Evolutionary conservation across 2,888 invertebrate genomes (phyloP), one percentile per base, ranked within the genome.

Genomic region (Leucophenga maculata): DNA sequence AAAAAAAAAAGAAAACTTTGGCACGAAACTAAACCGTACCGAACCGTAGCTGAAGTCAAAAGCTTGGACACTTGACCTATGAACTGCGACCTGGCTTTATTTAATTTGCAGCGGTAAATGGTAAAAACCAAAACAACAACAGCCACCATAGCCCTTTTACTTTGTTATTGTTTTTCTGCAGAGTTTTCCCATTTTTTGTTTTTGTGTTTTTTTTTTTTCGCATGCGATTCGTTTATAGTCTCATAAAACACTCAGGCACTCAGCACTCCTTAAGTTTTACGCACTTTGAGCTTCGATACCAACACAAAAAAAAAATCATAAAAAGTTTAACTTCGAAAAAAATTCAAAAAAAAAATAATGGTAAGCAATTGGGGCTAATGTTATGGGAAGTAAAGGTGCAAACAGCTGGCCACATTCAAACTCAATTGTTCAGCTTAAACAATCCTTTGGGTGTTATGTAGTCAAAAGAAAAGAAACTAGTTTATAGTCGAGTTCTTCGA

Each of bases 251-350:
- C 57, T n/a, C 9, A 72, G 39, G 79, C 83, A 79, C 80, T 80
- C 82, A 74, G 80, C 84, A 84, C 83, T 80, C 83, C 80, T 84
- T 84, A 80, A 78, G 83, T 80, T 80, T 84, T 73, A 80, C 80
- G 83, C 81, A 77, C 80, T 84, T 84, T 80, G 76, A 75, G 77
- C 68, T 65, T 66, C 50, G 48, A 55, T 32, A 20, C 22, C 13
- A 50, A 31, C 48, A 16, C 20, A 65, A 31, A 50, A 60, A 11
- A 50, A 52, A 16, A 50, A 31, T n/a, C 13, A 65, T 16, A n/a
- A 52, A 52, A 52, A 52, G n/a, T 14, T 22, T 26, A 48, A 31
- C 18, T 9, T 39, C 16, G 4, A 60, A 39, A 62, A 68, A 62
- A 16, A 44, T 26, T 50, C 57, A 46, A 31, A 50, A 60, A 11